Evolutionary conservation across 2,797 vertebrate species (phyloP).

Genomic region (Macropodus opercularis): DNA sequence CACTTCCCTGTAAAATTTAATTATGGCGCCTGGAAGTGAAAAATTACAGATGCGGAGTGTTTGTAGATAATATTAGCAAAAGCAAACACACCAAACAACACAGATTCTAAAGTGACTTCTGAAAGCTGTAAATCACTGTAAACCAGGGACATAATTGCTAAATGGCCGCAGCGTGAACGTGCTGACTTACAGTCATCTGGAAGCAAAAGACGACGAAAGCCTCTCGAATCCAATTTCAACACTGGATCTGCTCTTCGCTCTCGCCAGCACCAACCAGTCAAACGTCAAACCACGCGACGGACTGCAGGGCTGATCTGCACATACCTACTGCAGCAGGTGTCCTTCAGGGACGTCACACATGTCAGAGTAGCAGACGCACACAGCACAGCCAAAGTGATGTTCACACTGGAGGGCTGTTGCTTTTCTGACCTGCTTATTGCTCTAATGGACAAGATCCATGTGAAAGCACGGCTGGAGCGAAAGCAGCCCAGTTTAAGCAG

Average conservation of each 20-base stretch:
- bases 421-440: neutral
- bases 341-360: neutral
- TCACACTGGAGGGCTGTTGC: neutral
- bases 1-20: neutral
- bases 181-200: neutral
- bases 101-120: neutral
- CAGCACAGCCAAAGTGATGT: neutral
- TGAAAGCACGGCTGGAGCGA: slow-evolving; percentile 1
- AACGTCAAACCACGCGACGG: no score
- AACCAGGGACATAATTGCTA: neutral
- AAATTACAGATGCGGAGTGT: neutral
- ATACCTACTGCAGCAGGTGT: neutral
- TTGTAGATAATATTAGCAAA: neutral
- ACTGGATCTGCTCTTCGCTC: neutral
- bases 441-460: slow-evolving; percentile 3
- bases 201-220: neutral
- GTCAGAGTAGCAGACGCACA: neutral
- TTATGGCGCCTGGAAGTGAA: neutral
- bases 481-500: neutral
- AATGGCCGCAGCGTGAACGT: neutral
- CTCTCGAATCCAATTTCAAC: neutral
- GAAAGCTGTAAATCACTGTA: neutral
- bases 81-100: neutral
- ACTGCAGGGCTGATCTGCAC: neutral
- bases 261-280: no score